A percentile compares a stretch with the other conserved stretches of the same genome.
Conservation (phyloP, 2,888 invertebrate genomes). For the Eupelmus urozonus region DNA sequence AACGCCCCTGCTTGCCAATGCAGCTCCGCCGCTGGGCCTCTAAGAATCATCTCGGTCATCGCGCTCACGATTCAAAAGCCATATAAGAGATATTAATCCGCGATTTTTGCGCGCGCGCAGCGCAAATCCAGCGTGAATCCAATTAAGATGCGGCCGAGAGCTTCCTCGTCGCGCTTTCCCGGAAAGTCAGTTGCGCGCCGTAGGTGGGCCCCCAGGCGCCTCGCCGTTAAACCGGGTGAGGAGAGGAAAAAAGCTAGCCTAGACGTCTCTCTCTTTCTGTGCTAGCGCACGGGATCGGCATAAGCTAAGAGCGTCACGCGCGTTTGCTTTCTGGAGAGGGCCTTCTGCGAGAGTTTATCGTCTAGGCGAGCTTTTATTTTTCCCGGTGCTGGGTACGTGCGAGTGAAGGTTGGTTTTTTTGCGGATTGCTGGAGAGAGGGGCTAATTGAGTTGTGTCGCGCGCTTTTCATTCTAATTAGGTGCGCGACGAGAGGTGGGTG, state of each 20-base stretch:
- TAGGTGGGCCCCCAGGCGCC: neutral
- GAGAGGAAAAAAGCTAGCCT: too few relatives aligned
- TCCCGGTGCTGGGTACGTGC: too few relatives aligned
- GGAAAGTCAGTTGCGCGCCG: neutral
- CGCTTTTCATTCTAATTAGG: conserved; percentile 45
- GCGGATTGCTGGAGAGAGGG: neutral
- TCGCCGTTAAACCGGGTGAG: too few relatives aligned
- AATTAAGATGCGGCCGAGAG: neutral
- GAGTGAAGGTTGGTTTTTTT: conserved; percentile 11
- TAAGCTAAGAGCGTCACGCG: conserved; percentile 40
- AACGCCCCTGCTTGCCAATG: too few relatives aligned
- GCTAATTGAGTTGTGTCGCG: conserved; percentile 41
- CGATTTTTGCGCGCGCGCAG: neutral
- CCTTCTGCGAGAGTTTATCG: conserved; percentile 14
- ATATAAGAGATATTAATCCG: neutral
- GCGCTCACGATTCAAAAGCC: neutral
- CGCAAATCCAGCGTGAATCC: neutral
- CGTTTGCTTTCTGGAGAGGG: conserved; percentile 2
- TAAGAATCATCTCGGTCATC: too few relatives aligned
- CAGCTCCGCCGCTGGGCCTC: too few relatives aligned
- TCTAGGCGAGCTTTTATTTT: too few relatives aligned
- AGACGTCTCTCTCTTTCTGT: too few relatives aligned
- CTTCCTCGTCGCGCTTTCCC: neutral
- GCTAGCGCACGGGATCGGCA: conserved; percentile 34
- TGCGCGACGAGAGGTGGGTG: neutral